Base-by-base conservation (phyloP, 1,140 invertebrate species). In the Armadillidium nasatum region DNA sequence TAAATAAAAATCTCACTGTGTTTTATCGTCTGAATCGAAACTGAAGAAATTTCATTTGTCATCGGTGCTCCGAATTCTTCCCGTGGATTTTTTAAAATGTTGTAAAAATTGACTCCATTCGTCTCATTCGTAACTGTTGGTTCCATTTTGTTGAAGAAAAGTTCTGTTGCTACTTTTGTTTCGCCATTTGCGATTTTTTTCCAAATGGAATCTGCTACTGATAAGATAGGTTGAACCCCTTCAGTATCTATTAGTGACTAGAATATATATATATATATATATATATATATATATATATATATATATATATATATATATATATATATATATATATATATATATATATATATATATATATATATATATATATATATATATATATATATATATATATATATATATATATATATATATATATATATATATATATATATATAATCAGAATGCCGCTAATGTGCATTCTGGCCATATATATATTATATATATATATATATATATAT, bases 61-160 rank as follows among this genome's bases (percentile, higher is more conserved):
- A 6, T 33, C 33, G 33, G 33, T 33, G 2, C 33, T 33, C 33
- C 50, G 50, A 60, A 60, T 60, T 60, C 50, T 7, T 60, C 50
- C 11, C 7, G 0, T 4, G 50, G 50, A 7, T 60, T 19, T 3
- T 13, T 19, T 21, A 70, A 33, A 70, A 70, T 70, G 22, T 70
- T 70, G 68, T 22, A 70, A 21, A 70, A 70, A 33, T 70, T 70
- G 68, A 70, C 68, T 3, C 23, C 23, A 11, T 70, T 70, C 19
- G 68, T 70, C 11, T 22, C 68, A 13, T 70, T 70, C 68, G 19
- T 13, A 70, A 70, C 11, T 11, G 21, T 11, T 4, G 19, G 19
- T 70, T 70, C 68, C 19, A 33, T 33, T 3, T 4, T 21, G 19
- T 21, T 10, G 50, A 60, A 60, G 19, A 21, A 70, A 11, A 70